These are phyloP conservation scores for Colius striatus DNA, from an alignment of 2,113 vertebrate species.

Conservation along the genomic window DNA sequence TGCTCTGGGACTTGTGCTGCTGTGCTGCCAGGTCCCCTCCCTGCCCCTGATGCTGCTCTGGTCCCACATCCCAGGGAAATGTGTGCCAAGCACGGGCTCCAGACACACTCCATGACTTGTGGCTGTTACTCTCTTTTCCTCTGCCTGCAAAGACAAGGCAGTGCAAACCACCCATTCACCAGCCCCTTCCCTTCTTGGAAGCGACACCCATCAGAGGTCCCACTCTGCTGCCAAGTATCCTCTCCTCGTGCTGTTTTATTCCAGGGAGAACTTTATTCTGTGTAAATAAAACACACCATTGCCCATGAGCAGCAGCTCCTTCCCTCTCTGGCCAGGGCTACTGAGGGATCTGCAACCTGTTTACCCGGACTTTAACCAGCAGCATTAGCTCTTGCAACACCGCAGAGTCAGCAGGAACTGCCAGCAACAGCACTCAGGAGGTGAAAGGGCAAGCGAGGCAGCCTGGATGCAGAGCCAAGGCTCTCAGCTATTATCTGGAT, in stretches of 20 bases:
- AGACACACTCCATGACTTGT: background rate
- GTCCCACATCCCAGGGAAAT: background rate
- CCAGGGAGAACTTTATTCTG: background rate
- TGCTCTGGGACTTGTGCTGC: accelerated
- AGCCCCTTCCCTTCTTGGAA: background rate
- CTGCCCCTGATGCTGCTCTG: background rate
- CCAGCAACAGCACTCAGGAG: background rate
- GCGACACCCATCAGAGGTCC: background rate
- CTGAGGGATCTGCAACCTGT: conserved; percentile 21
- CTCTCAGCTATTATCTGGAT: background rate
- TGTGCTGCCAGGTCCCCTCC: background rate
- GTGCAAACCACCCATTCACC: background rate
- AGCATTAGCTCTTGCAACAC: conserved; percentile 48
- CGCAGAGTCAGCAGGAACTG: background rate
- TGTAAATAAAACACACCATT: background rate
- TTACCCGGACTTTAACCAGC: conserved; percentile 56
- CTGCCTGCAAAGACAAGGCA: background rate
- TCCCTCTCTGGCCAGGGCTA: background rate
- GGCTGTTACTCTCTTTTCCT: background rate
- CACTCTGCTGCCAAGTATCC: background rate
- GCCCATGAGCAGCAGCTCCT: background rate
- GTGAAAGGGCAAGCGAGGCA: background rate
- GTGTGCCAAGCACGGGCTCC: background rate
- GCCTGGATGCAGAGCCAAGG: background rate
- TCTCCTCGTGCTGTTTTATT: background rate